These are phyloP conservation scores for Micromesistius poutassou DNA, from an alignment of 2,797 vertebrate genomes.

Conservation along the genomic window DNA sequence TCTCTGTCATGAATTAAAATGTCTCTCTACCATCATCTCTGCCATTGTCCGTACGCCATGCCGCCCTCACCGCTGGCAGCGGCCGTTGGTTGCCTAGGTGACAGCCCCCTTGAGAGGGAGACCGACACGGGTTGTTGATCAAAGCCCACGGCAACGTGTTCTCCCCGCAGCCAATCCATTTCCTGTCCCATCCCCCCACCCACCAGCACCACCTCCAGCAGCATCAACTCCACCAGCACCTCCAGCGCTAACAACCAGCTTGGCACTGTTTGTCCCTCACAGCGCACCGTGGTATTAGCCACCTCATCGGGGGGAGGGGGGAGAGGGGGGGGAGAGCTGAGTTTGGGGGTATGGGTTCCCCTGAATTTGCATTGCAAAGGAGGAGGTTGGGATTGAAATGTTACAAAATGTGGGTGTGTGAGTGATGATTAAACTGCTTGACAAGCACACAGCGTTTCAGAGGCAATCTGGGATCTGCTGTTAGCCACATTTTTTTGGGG, in stretches of 20 bases:
- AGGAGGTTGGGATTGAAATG: conserved; percentile 44
- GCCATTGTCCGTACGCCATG: conserved; percentile 58
- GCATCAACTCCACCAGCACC: too few relatives aligned
- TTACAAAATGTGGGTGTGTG: conserved; percentile 40
- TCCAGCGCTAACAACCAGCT: conserved; percentile 14
- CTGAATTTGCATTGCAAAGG: conserved; percentile 59
- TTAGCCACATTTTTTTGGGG: conserved; percentile 33
- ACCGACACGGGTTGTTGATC: conserved; percentile 71
- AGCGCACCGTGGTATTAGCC: conserved; percentile 48
- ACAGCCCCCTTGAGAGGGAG: conserved; percentile 62
- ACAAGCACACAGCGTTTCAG: conserved; percentile 41
- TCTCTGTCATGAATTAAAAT: conserved; percentile 32
- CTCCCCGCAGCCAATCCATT: conserved; percentile 31
- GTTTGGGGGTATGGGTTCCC: background rate
- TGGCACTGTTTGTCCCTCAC: conserved; percentile 12
- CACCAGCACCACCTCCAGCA: background rate
- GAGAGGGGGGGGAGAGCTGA: conserved; percentile 29
- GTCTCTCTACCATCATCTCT: conserved; percentile 55
- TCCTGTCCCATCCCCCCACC: too few relatives aligned
- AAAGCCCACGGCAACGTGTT: conserved; percentile 52
- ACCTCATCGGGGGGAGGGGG: conserved; percentile 4
- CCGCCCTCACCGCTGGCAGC: conserved; percentile 61
- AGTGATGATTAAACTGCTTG: conserved; percentile 56
- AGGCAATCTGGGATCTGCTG: conserved; percentile 39
- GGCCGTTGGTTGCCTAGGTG: conserved; percentile 72